Evolutionary conservation across 2,888 invertebrate genomes (phyloP), one percentile per base, ranked within the genome.

Genomic region (Dynastes tityus): DNA sequence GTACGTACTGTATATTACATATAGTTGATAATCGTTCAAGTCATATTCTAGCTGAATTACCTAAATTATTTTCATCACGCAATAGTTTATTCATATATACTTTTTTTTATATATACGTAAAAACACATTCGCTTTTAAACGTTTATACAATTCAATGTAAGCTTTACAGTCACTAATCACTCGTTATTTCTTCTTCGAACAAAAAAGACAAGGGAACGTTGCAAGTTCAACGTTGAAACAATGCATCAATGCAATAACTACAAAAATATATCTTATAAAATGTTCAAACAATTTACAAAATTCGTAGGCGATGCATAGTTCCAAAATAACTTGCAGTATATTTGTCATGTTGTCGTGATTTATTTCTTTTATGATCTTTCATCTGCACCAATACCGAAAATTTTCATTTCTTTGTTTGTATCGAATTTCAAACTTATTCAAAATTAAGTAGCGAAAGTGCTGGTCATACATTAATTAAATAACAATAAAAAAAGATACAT

Each of bases 1-100:
- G 89, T 89, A 89, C 89, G 89, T 89, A 89, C 87, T 89, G 88
- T 89, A 89, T 89, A 88, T 89, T 89, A 89, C 89, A 89, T 89
- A 88, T 87, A 88, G 87, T 88, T 88, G 88, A 89, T 89, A 89
- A 88, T 88, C 86, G 85, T 87, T 87, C 87, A 85, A 85, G 86
- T 87, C 87, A 84, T 88, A 87, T 82, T 87, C 87, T 88, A 88
- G 87, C 87, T 87, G 87, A 88, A 88, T 88, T 88, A 85, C 87
- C 88, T 88, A 89, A 88, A 84, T 86, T 80, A 81, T 87, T 86
- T 87, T 88, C 88, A 88, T 88, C 88, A 88, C 88, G 87, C 88
- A 87, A 86, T 87, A 87, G 86, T 87, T 87, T 86, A 86, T 86
- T 88, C 87, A 88, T 88, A 87, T 87, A 87, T 87, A 87, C 86